Evolutionary conservation across 1,140 invertebrate species (phyloP).

Genomic region (Macrotrachela quadricornifera): DNA sequence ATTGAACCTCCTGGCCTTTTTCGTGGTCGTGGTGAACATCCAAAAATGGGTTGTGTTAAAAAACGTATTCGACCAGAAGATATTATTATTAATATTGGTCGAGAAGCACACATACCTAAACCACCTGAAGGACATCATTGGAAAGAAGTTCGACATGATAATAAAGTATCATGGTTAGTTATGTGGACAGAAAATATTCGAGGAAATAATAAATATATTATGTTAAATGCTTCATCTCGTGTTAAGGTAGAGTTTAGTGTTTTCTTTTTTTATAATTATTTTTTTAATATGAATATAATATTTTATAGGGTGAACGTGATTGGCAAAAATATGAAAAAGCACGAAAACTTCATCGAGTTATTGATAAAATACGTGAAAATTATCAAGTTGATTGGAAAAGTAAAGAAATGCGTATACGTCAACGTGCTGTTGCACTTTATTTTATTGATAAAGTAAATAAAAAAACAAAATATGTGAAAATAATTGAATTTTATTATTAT

Average conservation of each 20-base stretch:
- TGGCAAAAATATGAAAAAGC: constrained; percentile 98
- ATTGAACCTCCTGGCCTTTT: constrained; percentile 92
- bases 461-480: too few relatives aligned
- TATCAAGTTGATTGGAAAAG: constrained; percentile 86
- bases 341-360: constrained; percentile 50
- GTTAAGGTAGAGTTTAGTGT: constrained; percentile 41
- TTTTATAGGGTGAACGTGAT: constrained; percentile 67
- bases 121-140: constrained; percentile 71
- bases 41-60: constrained; percentile 96
- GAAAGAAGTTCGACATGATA: constrained; percentile 91
- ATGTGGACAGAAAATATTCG: constrained; percentile 94
- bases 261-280: too few relatives aligned
- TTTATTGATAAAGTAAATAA: constrained; percentile 66
- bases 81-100: constrained; percentile 92
- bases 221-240: constrained; percentile 98
- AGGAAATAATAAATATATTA: constrained; percentile 91
- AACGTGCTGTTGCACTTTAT: constrained; percentile 87
- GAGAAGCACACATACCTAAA: constrained; percentile 58
- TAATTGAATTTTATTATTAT: too few relatives aligned
- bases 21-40: constrained; percentile 88
- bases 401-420: constrained; percentile 90
- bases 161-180: constrained; percentile 76
- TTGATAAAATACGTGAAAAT: constrained; percentile 49
- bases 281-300: too few relatives aligned
- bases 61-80: constrained; percentile 71